These are phyloP conservation scores for Strix occidentalis DNA, from an alignment of 2,797 vertebrate species.

Conservation along the genomic window DNA sequence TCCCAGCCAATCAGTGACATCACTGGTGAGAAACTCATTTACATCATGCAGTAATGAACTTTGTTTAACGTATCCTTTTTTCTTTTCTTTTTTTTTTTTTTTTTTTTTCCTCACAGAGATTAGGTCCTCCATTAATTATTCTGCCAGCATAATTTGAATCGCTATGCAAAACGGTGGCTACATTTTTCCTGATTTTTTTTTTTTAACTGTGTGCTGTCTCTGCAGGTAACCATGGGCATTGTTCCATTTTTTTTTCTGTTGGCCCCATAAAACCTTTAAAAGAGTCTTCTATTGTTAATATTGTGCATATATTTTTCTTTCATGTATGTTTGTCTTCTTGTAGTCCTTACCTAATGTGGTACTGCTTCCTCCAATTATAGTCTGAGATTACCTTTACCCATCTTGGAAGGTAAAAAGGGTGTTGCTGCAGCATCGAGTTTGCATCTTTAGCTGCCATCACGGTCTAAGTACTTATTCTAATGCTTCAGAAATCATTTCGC, in stretches of 20 bases:
- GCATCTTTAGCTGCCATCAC: slow-evolving; percentile 55
- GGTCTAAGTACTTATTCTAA: slow-evolving; percentile 54
- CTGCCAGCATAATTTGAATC: slow-evolving; percentile 82
- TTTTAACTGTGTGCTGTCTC: slow-evolving; percentile 68
- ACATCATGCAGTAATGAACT: slow-evolving; percentile 90
- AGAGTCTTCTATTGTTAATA: slow-evolving; percentile 49
- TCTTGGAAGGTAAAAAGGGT: slow-evolving; percentile 45
- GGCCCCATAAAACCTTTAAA: slow-evolving; percentile 44
- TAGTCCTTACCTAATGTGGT: slow-evolving; percentile 15
- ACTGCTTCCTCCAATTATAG: slow-evolving; percentile 52
- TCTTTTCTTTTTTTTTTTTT: slow-evolving; percentile 67
- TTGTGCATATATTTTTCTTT: slow-evolving; percentile 57
- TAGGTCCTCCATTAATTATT: slow-evolving; percentile 83
- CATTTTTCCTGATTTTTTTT: slow-evolving; percentile 59
- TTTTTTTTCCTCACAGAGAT: slow-evolving; percentile 73
- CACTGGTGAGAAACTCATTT: slow-evolving; percentile 87
- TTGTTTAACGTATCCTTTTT: slow-evolving; percentile 85
- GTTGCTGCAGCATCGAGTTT: slow-evolving; percentile 41
- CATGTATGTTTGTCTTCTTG: slow-evolving; percentile 40
- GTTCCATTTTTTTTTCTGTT: slow-evolving; percentile 56
- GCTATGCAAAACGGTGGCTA: slow-evolving; percentile 76
- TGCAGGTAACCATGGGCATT: slow-evolving; percentile 68
- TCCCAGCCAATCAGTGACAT: slow-evolving; percentile 86
- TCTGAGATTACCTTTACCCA: slow-evolving; percentile 45
- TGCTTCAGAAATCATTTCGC: slow-evolving; percentile 63